A percentile compares a stretch with the other conserved stretches of the same genome.
Evolutionary conservation across 2,113 vertebrate species (phyloP).

Genomic region (Hippoglossus stenolepis): DNA sequence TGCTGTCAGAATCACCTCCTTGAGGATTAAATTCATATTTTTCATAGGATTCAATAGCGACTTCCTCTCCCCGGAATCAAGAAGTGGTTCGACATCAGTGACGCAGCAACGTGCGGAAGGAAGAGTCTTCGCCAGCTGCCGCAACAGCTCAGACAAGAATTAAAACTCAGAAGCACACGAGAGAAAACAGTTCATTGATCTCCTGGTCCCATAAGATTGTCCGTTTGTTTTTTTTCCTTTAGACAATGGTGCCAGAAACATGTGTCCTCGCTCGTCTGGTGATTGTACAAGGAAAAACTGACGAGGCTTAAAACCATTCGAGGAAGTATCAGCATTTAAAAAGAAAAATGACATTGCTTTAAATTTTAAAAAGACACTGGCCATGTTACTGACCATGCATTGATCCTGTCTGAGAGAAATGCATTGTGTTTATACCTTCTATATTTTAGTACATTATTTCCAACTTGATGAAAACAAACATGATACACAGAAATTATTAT

Average conservation of each 20-base stretch:
- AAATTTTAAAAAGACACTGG: constrained; percentile 44
- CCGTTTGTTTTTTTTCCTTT: constrained; percentile 13
- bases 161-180: constrained; percentile 25
- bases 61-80: constrained; percentile 38
- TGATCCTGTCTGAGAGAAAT: constrained; percentile 8
- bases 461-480: constrained; percentile 37
- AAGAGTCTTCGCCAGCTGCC: background rate
- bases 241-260: background rate
- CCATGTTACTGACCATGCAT: constrained; percentile 35
- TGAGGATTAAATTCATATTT: constrained; percentile 21
- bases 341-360: constrained; percentile 28
- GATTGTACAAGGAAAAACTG: constrained; percentile 13
- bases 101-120: background rate
- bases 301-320: constrained; percentile 48
- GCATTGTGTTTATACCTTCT: constrained; percentile 22
- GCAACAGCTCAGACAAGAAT: constrained; percentile 4
- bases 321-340: constrained; percentile 35
- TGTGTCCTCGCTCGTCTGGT: constrained; percentile 14
- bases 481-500: constrained; percentile 17
- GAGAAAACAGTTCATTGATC: constrained; percentile 28
- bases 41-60: constrained; percentile 30
- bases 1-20: constrained; percentile 39
- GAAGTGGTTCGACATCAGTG: constrained; percentile 29
- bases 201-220: constrained; percentile 65
- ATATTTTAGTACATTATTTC: constrained; percentile 15